phyloP scores from a whole-genome alignment of 2,888 invertebrate genomes.

The Anthophora plumipes region DNA sequence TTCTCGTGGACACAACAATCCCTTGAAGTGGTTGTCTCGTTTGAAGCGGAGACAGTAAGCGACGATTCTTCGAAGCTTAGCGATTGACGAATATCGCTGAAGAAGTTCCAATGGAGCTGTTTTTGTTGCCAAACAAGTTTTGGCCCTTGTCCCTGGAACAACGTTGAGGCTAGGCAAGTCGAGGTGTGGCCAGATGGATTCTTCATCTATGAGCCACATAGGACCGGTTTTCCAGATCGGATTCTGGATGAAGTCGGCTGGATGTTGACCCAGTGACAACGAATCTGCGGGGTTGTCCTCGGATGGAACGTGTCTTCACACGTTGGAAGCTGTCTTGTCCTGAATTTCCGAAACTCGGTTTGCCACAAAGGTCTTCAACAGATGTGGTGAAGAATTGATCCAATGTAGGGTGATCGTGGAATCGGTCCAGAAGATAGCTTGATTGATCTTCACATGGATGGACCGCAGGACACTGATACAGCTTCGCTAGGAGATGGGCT shows the following conservation, averaged over 20 bases:
- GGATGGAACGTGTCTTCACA: background rate
- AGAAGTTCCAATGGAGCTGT: background rate
- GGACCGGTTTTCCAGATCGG: no score
- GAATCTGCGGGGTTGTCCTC: background rate
- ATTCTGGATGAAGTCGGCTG: no score
- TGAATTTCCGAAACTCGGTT: constrained; percentile 2
- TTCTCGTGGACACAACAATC: no score
- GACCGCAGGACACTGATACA: no score
- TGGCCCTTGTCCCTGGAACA: no score
- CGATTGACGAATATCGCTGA: background rate
- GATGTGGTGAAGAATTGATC: background rate
- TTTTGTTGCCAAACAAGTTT: background rate
- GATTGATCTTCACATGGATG: background rate
- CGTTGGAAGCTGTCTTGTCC: background rate
- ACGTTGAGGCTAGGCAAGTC: no score
- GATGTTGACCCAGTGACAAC: no score
- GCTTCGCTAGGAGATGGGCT: no score
- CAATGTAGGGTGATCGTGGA: background rate
- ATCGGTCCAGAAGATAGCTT: background rate
- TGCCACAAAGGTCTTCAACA: background rate
- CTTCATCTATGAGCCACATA: background rate
- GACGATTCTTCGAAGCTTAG: background rate
- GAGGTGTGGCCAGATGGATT: background rate
- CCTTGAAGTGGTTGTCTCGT: no score
- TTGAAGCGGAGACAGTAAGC: no score